Percentiles rank a stretch among this genome's conserved stretches.
phyloP scores from a whole-genome alignment of 2,113 vertebrate genomes.

The Hipposideros armiger region DNA sequence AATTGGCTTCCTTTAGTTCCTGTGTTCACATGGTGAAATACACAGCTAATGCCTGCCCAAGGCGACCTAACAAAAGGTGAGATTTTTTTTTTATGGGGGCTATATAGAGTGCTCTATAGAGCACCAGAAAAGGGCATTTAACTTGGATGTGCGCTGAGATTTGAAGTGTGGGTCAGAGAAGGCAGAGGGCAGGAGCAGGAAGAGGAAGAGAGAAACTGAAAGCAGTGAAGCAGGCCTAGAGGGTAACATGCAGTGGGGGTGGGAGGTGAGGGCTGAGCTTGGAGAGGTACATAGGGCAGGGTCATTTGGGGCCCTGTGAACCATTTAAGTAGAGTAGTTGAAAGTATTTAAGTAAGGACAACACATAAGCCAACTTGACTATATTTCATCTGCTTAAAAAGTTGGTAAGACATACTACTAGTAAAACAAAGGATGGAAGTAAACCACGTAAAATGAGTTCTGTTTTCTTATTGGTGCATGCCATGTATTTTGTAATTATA shows the following conservation, averaged over 20 bases:
- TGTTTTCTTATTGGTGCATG: neutral
- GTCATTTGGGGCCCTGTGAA: neutral
- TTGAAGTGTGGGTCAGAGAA: neutral
- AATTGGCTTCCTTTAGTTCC: neutral
- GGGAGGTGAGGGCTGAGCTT: neutral
- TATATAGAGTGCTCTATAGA: neutral
- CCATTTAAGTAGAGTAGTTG: neutral
- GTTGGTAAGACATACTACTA: neutral
- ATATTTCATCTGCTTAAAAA: neutral
- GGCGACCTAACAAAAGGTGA: neutral
- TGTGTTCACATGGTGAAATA: neutral
- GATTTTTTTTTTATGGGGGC: neutral
- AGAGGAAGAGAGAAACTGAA: neutral
- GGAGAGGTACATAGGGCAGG: neutral
- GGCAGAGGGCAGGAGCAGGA: neutral
- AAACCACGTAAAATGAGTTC: neutral
- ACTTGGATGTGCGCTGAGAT: neutral
- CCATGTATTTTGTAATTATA: neutral
- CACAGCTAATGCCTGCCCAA: neutral
- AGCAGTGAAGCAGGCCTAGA: neutral
- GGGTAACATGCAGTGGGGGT: no score
- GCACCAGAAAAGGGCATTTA: neutral
- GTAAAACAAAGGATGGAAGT: neutral
- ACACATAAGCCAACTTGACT: neutral
- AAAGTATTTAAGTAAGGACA: neutral